Evolutionary conservation across 2,113 vertebrate genomes (phyloP).

Genomic region (Macaca fascicularis): DNA sequence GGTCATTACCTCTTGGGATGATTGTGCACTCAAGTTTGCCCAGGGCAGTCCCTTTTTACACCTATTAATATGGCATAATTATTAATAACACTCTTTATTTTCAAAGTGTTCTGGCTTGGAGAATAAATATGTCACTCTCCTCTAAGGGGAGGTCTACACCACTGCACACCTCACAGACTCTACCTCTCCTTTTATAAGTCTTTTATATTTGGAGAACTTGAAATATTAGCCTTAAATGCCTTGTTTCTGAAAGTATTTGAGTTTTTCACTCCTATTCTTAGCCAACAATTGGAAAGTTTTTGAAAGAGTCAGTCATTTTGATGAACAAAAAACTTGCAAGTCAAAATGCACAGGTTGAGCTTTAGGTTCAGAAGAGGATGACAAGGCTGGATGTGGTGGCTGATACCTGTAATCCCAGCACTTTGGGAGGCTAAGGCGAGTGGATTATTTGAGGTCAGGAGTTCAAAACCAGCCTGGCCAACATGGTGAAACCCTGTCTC

Average conservation of each 20-base stretch:
- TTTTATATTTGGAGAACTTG: background rate
- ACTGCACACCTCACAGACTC: fast-evolving
- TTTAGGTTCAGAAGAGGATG: background rate
- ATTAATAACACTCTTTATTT: background rate
- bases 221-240: background rate
- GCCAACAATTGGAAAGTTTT: background rate
- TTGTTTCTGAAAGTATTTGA: background rate
- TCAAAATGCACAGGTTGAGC: background rate
- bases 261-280: background rate
- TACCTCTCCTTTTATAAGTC: background rate
- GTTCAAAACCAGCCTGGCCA: too few species aligned
- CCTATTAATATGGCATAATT: background rate
- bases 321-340: background rate
- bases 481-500: too few species aligned
- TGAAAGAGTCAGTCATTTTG: background rate
- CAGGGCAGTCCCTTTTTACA: background rate
- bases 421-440: too few species aligned
- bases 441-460: too few species aligned
- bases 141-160: background rate
- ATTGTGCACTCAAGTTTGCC: background rate
- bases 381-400: background rate
- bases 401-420: too few species aligned
- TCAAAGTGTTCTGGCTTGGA: background rate
- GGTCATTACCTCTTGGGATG: background rate
- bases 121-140: background rate